Evolutionary conservation across 2,113 vertebrate species (phyloP), one percentile per base, ranked within the genome.

Genomic region (Todiramphus saurophagus): DNA sequence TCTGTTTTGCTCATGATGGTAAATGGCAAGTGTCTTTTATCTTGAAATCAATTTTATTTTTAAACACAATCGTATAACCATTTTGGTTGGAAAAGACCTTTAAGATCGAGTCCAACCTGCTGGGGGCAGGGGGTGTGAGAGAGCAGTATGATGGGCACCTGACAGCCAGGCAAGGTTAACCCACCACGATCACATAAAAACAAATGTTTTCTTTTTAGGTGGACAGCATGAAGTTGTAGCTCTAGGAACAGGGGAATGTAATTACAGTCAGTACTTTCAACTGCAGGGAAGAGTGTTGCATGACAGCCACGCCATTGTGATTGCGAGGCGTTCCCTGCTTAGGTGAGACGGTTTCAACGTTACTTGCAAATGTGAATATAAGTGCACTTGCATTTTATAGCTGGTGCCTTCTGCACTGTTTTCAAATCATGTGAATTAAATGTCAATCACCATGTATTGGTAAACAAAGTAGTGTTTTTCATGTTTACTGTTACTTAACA

Each of bases 301-400:
- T 2, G 99, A 99, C 83, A 99, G 98, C 4, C 99, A 99, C 9
- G 99, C 98, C 39, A 92, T 99, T 6, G 99, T 99, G 13, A 98
- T 96, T 17, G 99, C 99, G 24, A 98, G 99, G 79, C 98, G 99
- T 30, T 99, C 99, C 51, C 98, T 99, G 1, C 98, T 99, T 83
- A 98, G 99, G 99, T 99, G 83, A 87, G 94, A 35, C 2, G 13
- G 35, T 41, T 30, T 31, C 28, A 21, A 5, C 30, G 55, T 13
- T 33, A 4, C 46, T 89, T 56, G 10, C 13, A 41, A 62, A 39
- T 33, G 13, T 27, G 35, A 43, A 39, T 77, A 2, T 20, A 46
- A 44, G 12, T 33, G 31, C 21, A 2, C 16, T 60, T 39, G 13
- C 1, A 6, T 80, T 50, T 79, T 58, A 2, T 6, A 39, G 9